Conservation (phyloP, 2,888 invertebrate species). For the Creontiades dilutus region DNA sequence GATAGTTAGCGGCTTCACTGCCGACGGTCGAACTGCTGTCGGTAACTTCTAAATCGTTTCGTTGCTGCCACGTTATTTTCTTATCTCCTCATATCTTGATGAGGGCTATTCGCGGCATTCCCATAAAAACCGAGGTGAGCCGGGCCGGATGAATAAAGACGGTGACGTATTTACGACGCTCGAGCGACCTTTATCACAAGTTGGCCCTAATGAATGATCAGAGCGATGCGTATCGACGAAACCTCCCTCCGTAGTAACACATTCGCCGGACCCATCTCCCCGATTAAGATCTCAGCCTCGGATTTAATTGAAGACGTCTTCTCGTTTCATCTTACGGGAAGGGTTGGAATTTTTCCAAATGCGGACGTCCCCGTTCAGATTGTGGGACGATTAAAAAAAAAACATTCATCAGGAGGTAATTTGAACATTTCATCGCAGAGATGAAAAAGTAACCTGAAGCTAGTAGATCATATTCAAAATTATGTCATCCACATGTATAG, state of each 20-base stretch:
- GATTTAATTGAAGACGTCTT: background rate
- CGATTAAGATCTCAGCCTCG: background rate
- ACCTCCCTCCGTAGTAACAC: background rate
- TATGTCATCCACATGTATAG: no score
- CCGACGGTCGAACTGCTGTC: no score
- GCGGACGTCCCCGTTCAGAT: no score
- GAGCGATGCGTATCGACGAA: background rate
- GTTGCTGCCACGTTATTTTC: background rate
- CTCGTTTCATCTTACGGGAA: background rate
- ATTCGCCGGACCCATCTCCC: background rate
- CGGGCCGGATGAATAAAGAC: background rate
- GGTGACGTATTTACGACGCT: background rate
- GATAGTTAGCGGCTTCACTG: no score
- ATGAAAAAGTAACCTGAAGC: no score
- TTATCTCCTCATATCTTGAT: background rate
- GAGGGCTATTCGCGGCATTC: background rate
- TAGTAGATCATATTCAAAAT: no score
- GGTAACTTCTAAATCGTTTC: no score
- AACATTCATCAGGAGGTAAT: no score
- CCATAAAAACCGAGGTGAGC: background rate
- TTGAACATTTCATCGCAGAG: no score
- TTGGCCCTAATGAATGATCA: background rate
- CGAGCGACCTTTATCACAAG: background rate
- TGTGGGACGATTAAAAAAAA: no score
- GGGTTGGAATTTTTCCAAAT: background rate